Evolutionary conservation across 2,797 vertebrate genomes (phyloP), one percentile per base, ranked within the genome.

Genomic region (Coendou prehensilis): DNA sequence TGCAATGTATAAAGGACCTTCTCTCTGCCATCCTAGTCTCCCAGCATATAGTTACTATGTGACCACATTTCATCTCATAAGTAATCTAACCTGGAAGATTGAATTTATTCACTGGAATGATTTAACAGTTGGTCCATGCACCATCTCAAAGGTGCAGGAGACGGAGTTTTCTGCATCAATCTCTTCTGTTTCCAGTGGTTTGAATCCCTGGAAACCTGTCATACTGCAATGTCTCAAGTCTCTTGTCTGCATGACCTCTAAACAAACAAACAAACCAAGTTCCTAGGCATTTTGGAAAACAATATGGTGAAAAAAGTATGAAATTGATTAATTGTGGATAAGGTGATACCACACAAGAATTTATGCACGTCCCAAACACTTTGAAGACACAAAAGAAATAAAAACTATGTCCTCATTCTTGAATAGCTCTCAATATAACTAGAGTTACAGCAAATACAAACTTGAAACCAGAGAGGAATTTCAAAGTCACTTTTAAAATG

Each of bases 51-150:
- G 95, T 86, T 96, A 88, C 94, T 92, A 87, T 50, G 71, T 96
- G 95, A 95, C 81, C 81, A 82, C n/a, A 30, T 95, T 97, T 90
- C 97, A 97, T 96, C 93, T 96, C 54, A 9, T 91, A 87, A 97
- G 96, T 94, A 95, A 96, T 95, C 85, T 96, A 95, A 97, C 63
- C 94, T 89, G 63, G 59, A 89, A 95, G 85, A 95, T 89, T 88
- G 79, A 61, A 93, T 97, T 86, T 91, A 89, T 50, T 59, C 75
- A 30, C 23, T 82, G 50, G 59, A 89, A 87, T 84, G 94, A 93
- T 91, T 95, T 95, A 93, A 95, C 93, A 96, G 80, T 90, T 93
- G 89, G 64, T 86, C 57, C 20, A 50, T 57, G 28, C 14, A 88
- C 0, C 9, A 97, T 86, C 50, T 85, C 82, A 84, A 87, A 94